Evolutionary conservation across 2,888 invertebrate species (phyloP).

Genomic region (Drosophila quinaria): DNA sequence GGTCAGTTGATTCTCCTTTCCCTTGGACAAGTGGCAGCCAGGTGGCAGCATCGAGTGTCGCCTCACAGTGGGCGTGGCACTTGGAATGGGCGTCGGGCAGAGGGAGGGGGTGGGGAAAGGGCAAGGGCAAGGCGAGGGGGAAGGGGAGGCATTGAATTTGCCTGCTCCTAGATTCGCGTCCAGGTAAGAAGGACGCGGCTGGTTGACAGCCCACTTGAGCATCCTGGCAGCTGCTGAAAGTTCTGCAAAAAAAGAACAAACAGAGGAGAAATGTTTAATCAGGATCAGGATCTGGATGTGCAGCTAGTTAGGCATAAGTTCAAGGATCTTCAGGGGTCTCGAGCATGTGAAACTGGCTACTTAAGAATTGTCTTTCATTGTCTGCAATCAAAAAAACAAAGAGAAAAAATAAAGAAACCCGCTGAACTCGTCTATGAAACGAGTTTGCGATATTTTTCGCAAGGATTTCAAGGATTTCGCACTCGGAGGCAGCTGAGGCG

Average conservation of each 20-base stretch:
- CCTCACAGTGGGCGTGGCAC: neutral
- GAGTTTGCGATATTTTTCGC: conserved; percentile 40
- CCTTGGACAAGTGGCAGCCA: conserved; percentile 55
- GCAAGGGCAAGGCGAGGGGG: neutral
- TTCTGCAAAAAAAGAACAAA: conserved; percentile 2
- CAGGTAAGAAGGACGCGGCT: conserved; percentile 81
- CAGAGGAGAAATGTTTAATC: conserved; percentile 1
- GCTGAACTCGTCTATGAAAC: conserved; percentile 57
- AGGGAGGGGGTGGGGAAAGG: neutral
- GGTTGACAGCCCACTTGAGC: conserved; percentile 85
- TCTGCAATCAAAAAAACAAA: conserved; percentile 6
- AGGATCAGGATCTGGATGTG: conserved; percentile 20
- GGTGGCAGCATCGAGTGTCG: conserved; percentile 38
- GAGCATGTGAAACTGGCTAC: conserved; percentile 44
- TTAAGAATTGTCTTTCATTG: conserved; percentile 46
- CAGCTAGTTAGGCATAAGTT: neutral
- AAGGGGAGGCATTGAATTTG: conserved; percentile 42
- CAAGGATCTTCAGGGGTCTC: conserved; percentile 4
- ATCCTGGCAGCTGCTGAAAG: conserved; percentile 65
- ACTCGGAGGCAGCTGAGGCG: conserved; percentile 28
- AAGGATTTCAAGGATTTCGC: conserved; percentile 48
- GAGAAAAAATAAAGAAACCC: conserved; percentile 36
- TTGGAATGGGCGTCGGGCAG: neutral
- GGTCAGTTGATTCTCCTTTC: conserved; percentile 83
- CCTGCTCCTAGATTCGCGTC: conserved; percentile 28